Conservation (phyloP, 2,888 invertebrate genomes). For the Zaprionus obscuricornis region DNA sequence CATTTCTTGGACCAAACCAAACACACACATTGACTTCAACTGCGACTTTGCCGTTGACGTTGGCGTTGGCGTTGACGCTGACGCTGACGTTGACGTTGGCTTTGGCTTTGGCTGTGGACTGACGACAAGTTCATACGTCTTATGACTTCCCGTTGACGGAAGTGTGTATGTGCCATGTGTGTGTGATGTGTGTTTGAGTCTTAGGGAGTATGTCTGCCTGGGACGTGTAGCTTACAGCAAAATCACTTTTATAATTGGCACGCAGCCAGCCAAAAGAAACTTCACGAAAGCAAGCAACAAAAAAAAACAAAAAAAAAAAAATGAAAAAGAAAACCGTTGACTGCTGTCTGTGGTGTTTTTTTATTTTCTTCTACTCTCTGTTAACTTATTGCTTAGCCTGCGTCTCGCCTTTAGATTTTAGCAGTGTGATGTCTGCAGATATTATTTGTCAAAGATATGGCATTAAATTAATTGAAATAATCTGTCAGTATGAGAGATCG, state of each 20-base stretch:
- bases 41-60: constrained; percentile 24
- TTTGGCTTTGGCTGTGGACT: constrained; percentile 33
- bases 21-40: constrained; percentile 48
- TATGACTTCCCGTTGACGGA: constrained; percentile 81
- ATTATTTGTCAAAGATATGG: constrained; percentile 68
- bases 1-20: constrained; percentile 74
- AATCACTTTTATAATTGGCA: constrained; percentile 78
- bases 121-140: constrained; percentile 78
- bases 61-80: constrained; percentile 21
- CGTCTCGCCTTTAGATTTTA: constrained; percentile 49
- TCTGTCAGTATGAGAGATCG: constrained; percentile 20
- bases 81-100: constrained; percentile 15
- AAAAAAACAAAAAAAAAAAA: constrained; percentile 15
- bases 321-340: constrained; percentile 6
- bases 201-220: constrained; percentile 63
- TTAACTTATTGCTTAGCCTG: constrained; percentile 51
- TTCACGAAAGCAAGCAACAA: constrained; percentile 32
- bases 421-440: constrained; percentile 70
- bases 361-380: no score
- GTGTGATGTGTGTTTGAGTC: constrained; percentile 44
- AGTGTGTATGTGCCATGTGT: constrained; percentile 60
- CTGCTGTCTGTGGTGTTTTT: constrained; percentile 58
- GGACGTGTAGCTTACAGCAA: constrained; percentile 77
- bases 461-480: constrained; percentile 76
- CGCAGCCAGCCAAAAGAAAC: constrained; percentile 75